Conservation (phyloP, 2,113 vertebrate genomes). For the Pseudorectes ferrugineus region DNA sequence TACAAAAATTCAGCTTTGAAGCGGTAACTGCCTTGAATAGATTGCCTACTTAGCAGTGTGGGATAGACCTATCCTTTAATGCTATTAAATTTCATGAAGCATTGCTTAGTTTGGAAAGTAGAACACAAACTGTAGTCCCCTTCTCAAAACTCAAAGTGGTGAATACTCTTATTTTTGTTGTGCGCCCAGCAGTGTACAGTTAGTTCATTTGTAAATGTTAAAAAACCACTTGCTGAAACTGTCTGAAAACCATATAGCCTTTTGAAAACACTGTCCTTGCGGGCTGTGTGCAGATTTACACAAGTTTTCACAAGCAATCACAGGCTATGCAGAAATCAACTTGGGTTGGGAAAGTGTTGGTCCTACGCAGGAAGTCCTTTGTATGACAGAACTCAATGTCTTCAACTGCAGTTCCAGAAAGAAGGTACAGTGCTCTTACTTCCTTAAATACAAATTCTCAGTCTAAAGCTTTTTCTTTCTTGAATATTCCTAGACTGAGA, state of each 20-base stretch:
- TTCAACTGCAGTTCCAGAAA: neutral
- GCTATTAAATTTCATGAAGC: neutral
- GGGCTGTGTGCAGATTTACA: neutral
- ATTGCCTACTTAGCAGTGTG: neutral
- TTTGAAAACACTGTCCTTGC: accelerated
- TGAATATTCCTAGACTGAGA: neutral
- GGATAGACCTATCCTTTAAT: neutral
- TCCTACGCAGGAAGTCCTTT: neutral
- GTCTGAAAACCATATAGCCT: neutral
- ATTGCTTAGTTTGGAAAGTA: neutral
- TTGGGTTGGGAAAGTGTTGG: neutral
- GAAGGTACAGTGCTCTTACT: neutral
- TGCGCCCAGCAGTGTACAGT: neutral
- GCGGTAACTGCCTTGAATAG: neutral
- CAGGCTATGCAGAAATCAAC: neutral
- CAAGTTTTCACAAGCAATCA: neutral
- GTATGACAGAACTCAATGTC: neutral
- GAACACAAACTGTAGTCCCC: neutral
- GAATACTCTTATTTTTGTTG: neutral
- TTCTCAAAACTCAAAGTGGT: neutral
- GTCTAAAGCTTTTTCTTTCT: neutral
- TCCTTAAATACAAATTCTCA: neutral
- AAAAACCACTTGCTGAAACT: neutral
- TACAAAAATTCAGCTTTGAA: neutral
- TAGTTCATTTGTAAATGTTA: neutral